Percentiles rank a stretch among this genome's conserved stretches.
phyloP scores from a whole-genome alignment of 2,113 vertebrate genomes.

The Serilophus lunatus region DNA sequence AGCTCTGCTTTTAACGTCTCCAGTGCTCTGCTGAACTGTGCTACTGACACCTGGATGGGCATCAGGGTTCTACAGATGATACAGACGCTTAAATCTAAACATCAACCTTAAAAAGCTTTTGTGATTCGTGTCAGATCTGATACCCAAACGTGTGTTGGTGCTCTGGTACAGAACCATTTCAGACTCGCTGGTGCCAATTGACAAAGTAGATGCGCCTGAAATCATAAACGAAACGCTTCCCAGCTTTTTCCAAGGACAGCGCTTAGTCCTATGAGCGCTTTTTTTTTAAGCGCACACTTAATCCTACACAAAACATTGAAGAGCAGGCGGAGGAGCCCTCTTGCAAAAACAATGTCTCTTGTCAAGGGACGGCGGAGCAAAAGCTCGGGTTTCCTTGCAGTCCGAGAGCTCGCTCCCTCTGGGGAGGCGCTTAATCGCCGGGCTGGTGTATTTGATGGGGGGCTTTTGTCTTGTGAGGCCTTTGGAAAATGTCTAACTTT shows the following conservation, averaged over 20 bases:
- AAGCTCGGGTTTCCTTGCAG: neutral
- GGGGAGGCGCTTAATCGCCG: neutral
- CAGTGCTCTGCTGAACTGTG: neutral
- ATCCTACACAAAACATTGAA: neutral
- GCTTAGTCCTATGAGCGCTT: neutral
- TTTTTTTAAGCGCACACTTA: neutral
- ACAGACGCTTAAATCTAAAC: neutral
- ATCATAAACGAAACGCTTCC: neutral
- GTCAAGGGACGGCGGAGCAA: neutral
- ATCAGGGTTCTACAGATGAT: neutral
- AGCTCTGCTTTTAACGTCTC: neutral
- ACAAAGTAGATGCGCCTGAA: neutral
- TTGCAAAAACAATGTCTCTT: neutral
- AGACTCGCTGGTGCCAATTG: neutral
- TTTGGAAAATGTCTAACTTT: conserved; percentile 40
- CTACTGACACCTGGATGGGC: neutral
- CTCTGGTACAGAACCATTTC: neutral
- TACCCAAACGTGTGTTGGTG: neutral
- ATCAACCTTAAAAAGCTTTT: neutral
- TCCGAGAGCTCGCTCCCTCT: neutral
- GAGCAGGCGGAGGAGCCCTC: conserved; percentile 14
- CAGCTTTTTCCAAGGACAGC: neutral
- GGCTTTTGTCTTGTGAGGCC: conserved; percentile 18
- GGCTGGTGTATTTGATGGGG: neutral
- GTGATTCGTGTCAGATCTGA: neutral